Base-by-base conservation (phyloP, 1,140 invertebrate genomes). In the Drosophila ironensis region DNA sequence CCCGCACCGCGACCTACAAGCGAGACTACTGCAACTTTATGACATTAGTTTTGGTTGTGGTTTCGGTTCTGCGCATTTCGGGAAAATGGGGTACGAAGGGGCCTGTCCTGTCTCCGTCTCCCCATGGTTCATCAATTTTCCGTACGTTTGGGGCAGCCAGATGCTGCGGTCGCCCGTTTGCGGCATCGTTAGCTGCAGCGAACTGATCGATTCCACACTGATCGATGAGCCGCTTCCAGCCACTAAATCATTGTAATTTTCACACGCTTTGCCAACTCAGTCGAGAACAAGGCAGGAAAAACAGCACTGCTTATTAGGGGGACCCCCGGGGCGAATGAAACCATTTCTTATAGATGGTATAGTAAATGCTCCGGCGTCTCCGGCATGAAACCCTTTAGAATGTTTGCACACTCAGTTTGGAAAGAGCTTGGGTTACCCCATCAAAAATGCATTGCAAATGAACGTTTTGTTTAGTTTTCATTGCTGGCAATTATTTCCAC, bases 231-330 rank as follows among this genome's bases (percentile, higher is more conserved):
- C 44, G 66, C 64, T 30, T 44, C 48, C 64, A 69, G 66, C 30
- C 45, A 69, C 52, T 69, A 69, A 69, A 69, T 69, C 64, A 69
- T 50, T 70, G 66, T 70, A 47, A 70, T 70, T 70, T 70, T 70
- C 66, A 70, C 66, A 70, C 66, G 66, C 64, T 70, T 68, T 63
- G 16, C 46, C n/a, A 8, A 24, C 17, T 27, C 45, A 16, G 25
- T 1, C 51, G 22, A 68, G 50, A 40, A 53, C 24, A 35, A 64
- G 59, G 33, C 20, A 42, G 14, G 33, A 59, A 45, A 22, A 24
- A 42, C 27, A 25, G 25, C 20, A 27, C 12, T 11, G 30, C 8
- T 46, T 60, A 27, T 38, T 27, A 61, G 12, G 9, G 28, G 17
- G 16, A 20, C 61, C 30, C 47, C 61, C 12, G 47, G 12, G 38